Evolutionary conservation across 2,888 invertebrate genomes (phyloP), one percentile per base, ranked within the genome.

Genomic region (Ceratothoa steindachneri): DNA sequence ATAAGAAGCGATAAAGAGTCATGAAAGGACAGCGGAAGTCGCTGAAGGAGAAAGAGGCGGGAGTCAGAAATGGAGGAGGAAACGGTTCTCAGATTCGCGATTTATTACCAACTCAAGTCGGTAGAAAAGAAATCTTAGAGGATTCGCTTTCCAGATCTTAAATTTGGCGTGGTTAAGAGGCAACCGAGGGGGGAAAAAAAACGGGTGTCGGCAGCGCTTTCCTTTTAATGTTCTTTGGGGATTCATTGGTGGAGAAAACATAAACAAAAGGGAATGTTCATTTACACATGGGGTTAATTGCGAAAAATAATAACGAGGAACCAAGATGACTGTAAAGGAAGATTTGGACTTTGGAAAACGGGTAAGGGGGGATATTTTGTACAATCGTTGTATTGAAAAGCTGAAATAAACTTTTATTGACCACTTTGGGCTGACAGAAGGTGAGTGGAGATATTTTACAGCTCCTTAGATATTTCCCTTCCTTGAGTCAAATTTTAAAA

Each of bases 1-100:
- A 60, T 60, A 60, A 60, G 60, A 60, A 60, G 60, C 60, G 60
- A 60, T 60, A 60, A 60, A 60, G 52, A 51, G 60, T 60, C 60
- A 24, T 60, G 60, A 60, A 60, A 60, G 60, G 60, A 60, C 60
- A 60, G 60, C n/a, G 60, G 60, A 60, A 60, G 60, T 60, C n/a
- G 60, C 60, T 60, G 60, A 60, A 60, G 60, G 27, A 60, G 60
- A 24, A 60, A 60, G 60, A 24, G 60, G 60, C 60, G 60, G 60
- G 60, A 60, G 19, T n/a, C 60, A 60, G 60, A 60, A 60, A 60
- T 60, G 22, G 24, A 60, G 60, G 60, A 60, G 60, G 60, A 60
- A 60, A 60, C 22, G 60, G 22, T 60, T 60, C 60, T 60, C 60
- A 60, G 60, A 60, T 60, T 60, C 60, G 60, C 60, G 60, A 60